These are phyloP conservation scores for Dynastes maya DNA, from an alignment of 2,888 invertebrate species.

Conservation along the genomic window DNA sequence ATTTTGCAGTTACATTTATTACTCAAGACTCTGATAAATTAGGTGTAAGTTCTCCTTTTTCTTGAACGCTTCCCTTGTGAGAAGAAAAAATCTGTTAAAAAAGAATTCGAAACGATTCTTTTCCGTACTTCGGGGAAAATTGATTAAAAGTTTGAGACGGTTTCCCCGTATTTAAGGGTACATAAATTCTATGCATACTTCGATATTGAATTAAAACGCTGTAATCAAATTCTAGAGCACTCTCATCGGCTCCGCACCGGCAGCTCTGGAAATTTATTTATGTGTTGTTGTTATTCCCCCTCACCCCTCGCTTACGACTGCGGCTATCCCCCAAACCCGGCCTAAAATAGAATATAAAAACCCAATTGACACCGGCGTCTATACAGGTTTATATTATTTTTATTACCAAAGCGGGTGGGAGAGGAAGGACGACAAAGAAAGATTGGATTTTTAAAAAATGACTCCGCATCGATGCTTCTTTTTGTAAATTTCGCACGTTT, in stretches of 20 bases:
- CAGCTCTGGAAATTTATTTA: slow-evolving; percentile 57
- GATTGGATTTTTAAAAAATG: slow-evolving; percentile 60
- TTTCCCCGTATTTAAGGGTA: slow-evolving; percentile 68
- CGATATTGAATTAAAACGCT: slow-evolving; percentile 71
- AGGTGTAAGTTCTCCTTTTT: slow-evolving; percentile 3
- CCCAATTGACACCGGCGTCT: slow-evolving; percentile 69
- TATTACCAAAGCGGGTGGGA: slow-evolving; percentile 57
- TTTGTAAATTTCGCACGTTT: slow-evolving; percentile 53
- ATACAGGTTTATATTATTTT: slow-evolving; percentile 69
- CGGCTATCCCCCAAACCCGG: slow-evolving; percentile 57
- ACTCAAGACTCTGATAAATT: slow-evolving; percentile 1
- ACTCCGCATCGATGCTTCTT: slow-evolving; percentile 52
- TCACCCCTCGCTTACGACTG: slow-evolving; percentile 40
- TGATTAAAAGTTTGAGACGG: slow-evolving; percentile 71
- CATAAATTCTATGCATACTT: slow-evolving; percentile 72
- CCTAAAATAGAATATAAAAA: slow-evolving; percentile 68
- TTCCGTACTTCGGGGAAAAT: slow-evolving; percentile 69
- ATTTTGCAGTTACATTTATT: background rate
- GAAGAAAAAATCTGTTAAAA: slow-evolving; percentile 18
- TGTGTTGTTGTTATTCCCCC: slow-evolving; percentile 54
- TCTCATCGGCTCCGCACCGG: slow-evolving; percentile 49
- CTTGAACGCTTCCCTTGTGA: background rate
- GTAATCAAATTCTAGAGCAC: slow-evolving; percentile 66
- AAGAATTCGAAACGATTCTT: slow-evolving; percentile 63
- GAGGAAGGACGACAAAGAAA: slow-evolving; percentile 48